These are phyloP conservation scores for Anoplophora glabripennis DNA, from an alignment of 1,140 invertebrate genomes.

Conservation along the genomic window DNA sequence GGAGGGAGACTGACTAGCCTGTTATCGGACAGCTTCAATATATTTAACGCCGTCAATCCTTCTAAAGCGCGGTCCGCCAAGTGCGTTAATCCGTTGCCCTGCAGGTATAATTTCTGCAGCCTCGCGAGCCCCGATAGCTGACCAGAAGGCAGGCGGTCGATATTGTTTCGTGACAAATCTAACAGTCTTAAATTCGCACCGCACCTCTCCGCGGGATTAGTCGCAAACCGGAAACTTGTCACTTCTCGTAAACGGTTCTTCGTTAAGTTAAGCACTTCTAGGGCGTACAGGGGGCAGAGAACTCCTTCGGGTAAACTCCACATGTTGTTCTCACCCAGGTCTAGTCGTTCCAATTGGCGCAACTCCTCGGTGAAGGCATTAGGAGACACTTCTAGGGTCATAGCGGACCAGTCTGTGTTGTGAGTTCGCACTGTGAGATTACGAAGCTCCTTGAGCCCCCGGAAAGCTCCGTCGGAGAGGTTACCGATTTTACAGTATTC, in stretches of 20 bases:
- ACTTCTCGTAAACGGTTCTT: slow-evolving; percentile 78
- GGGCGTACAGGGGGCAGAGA: slow-evolving; percentile 73
- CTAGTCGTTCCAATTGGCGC: slow-evolving; percentile 70
- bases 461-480: slow-evolving; percentile 79
- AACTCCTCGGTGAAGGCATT: slow-evolving; percentile 74
- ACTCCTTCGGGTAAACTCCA: slow-evolving; percentile 78
- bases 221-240: slow-evolving; percentile 69
- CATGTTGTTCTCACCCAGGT: slow-evolving; percentile 86
- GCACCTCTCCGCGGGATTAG: slow-evolving; percentile 64
- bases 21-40: slow-evolving; percentile 79
- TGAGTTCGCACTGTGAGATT: slow-evolving; percentile 84
- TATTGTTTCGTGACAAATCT: slow-evolving; percentile 79
- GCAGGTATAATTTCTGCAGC: slow-evolving; percentile 60
- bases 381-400: slow-evolving; percentile 74
- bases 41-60: slow-evolving; percentile 70
- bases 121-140: slow-evolving; percentile 65
- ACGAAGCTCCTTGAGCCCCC: slow-evolving; percentile 73
- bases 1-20: slow-evolving; percentile 76
- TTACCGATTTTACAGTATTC: slow-evolving; percentile 89
- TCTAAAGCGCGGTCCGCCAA: slow-evolving; percentile 80
- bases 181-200: slow-evolving; percentile 69
- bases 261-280: slow-evolving; percentile 77
- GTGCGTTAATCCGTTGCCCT: slow-evolving; percentile 67
- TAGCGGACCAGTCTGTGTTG: slow-evolving; percentile 84
- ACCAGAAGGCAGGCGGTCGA: slow-evolving; percentile 73